Percentiles rank a stretch among this genome's conserved stretches.
These are phyloP conservation scores for Corythoichthys intestinalis DNA, from an alignment of 2,113 vertebrate species.

Conservation along the genomic window DNA sequence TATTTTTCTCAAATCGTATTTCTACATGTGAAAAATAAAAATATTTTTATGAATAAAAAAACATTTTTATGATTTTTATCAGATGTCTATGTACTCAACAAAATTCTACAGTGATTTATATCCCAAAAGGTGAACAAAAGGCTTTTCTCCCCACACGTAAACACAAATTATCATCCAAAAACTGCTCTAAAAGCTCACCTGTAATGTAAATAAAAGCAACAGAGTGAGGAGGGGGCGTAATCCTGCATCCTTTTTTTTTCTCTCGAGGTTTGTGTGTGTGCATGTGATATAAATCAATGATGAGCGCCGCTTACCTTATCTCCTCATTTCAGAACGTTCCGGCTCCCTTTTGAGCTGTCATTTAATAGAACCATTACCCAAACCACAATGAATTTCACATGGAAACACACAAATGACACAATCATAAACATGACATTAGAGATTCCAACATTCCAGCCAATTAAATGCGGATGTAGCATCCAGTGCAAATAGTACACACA, in stretches of 20 bases:
- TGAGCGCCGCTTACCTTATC: conserved; percentile 53
- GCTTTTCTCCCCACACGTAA: too few species aligned
- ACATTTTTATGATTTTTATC: neutral
- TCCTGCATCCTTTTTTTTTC: neutral
- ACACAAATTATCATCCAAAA: too few species aligned
- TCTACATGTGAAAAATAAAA: neutral
- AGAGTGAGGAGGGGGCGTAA: neutral
- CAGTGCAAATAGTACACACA: conserved; percentile 23
- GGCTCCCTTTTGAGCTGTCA: conserved; percentile 36
- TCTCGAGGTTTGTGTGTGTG: conserved; percentile 3
- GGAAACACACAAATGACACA: conserved; percentile 21
- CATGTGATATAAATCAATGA: conserved; percentile 17
- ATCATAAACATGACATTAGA: neutral
- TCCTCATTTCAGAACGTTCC: conserved; percentile 49
- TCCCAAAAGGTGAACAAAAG: neutral
- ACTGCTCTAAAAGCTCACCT: neutral
- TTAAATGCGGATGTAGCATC: neutral
- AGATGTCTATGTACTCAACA: neutral
- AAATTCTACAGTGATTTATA: neutral
- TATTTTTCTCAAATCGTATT: neutral
- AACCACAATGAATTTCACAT: conserved; percentile 46
- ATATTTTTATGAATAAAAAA: neutral
- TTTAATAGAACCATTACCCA: conserved; percentile 44
- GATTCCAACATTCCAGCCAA: neutral
- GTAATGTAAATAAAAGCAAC: conserved; percentile 18